Percentiles rank a stretch among this genome's conserved stretches.
Evolutionary conservation across 1,140 invertebrate species (phyloP).

Genomic region (Spodoptera frugiperda): DNA sequence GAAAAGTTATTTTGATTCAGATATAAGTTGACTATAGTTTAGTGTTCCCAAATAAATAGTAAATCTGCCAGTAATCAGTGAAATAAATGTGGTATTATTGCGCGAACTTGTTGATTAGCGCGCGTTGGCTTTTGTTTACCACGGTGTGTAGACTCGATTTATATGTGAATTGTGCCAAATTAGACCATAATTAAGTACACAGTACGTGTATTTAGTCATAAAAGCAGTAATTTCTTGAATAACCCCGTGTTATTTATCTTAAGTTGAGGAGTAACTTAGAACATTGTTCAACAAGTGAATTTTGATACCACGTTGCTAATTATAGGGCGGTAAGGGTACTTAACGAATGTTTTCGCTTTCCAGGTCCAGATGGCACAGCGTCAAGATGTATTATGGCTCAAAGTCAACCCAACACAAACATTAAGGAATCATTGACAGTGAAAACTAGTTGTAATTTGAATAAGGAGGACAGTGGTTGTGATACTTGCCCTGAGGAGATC

Average conservation of each 20-base stretch:
- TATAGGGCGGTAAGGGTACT: slow-evolving; percentile 46
- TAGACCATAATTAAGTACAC: slow-evolving; percentile 45
- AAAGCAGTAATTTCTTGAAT: slow-evolving; percentile 27
- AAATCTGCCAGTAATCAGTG: slow-evolving; percentile 38
- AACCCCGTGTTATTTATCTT: slow-evolving; percentile 29
- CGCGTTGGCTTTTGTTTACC: slow-evolving; percentile 80
- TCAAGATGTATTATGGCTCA: slow-evolving; percentile 61
- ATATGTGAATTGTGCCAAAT: slow-evolving; percentile 60
- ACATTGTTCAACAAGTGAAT: slow-evolving; percentile 45
- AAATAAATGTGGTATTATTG: slow-evolving; percentile 67
- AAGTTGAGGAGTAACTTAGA: slow-evolving; percentile 33
- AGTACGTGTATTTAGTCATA: slow-evolving; percentile 33
- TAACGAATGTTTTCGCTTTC: slow-evolving; percentile 62
- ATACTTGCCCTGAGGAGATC: slow-evolving; percentile 49
- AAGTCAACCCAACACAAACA: slow-evolving; percentile 59
- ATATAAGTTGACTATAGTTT: slow-evolving; percentile 39
- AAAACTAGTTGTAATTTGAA: slow-evolving; percentile 34
- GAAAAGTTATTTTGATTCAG: slow-evolving; percentile 69
- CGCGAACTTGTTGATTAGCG: slow-evolving; percentile 71
- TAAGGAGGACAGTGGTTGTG: slow-evolving; percentile 53
- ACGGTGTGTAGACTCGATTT: slow-evolving; percentile 66
- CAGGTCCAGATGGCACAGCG: slow-evolving; percentile 68
- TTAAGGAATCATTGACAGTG: slow-evolving; percentile 52
- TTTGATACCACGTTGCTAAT: slow-evolving; percentile 59
- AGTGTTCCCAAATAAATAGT: slow-evolving; percentile 27